These are phyloP conservation scores for Drosophila oshimai DNA, from an alignment of 1,140 invertebrate genomes.

Conservation along the genomic window DNA sequence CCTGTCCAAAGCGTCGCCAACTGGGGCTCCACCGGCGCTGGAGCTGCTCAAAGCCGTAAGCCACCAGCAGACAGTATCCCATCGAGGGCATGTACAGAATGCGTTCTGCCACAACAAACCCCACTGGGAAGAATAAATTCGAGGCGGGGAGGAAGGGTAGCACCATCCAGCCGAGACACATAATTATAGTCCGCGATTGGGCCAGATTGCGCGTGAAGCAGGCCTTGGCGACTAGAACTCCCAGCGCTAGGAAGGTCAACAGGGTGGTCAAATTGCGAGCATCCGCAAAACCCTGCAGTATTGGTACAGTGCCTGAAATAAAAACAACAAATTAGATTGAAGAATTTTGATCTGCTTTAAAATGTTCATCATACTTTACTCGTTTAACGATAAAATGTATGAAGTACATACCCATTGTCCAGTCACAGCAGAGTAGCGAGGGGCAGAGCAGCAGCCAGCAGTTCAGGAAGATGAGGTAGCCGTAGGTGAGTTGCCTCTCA, in stretches of 20 bases:
- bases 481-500: constrained; percentile 94
- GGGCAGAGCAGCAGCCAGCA: constrained; percentile 95
- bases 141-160: constrained; percentile 97
- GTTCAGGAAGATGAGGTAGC: constrained; percentile 96
- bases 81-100: constrained; percentile 98
- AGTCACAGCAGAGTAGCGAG: constrained; percentile 96
- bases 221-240: constrained; percentile 52
- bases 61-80: constrained; percentile 97
- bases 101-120: constrained; percentile 98
- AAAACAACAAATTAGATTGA: background rate
- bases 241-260: constrained; percentile 87
- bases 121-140: constrained; percentile 98
- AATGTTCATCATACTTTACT: no score
- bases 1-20: constrained; percentile 82
- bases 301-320: constrained; percentile 90
- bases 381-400: no score
- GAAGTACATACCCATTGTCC: constrained; percentile 94
- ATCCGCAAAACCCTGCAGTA: constrained; percentile 92
- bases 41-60: constrained; percentile 88
- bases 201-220: constrained; percentile 53
- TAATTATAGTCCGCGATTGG: constrained; percentile 89
- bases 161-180: constrained; percentile 93
- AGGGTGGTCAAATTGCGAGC: constrained; percentile 93
- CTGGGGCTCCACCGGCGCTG: constrained; percentile 27
- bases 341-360: no score